Conservation (phyloP, 2,113 vertebrate genomes). For the Pristiophorus japonicus region DNA sequence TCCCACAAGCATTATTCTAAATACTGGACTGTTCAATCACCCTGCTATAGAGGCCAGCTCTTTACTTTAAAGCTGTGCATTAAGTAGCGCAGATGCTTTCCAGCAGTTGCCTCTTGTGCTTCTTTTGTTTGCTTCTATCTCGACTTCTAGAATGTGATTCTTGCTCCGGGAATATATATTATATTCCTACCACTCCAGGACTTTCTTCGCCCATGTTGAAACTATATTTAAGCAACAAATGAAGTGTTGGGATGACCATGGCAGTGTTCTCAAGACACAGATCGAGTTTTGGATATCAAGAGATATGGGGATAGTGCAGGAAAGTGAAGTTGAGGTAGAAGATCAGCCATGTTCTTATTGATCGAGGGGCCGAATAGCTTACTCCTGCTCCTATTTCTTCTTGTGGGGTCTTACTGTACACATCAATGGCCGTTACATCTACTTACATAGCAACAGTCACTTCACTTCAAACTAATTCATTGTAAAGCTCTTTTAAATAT, state of each 20-base stretch:
- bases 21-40: not conserved
- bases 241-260: not conserved
- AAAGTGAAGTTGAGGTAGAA: too few relatives aligned
- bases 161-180: not conserved
- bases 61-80: not conserved
- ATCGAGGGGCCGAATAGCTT: too few relatives aligned
- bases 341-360: too few relatives aligned
- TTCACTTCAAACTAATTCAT: not conserved
- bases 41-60: too few relatives aligned
- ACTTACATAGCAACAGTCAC: not conserved
- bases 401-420: too few relatives aligned
- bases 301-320: too few relatives aligned
- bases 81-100: not conserved
- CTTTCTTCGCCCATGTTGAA: not conserved
- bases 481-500: not conserved
- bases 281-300: too few relatives aligned
- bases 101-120: not conserved
- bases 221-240: not conserved
- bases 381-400: too few relatives aligned
- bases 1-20: too few relatives aligned
- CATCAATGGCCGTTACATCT: too few relatives aligned
- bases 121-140: too few relatives aligned
- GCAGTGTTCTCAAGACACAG: too few relatives aligned
- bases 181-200: not conserved
- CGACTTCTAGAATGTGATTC: not conserved